Percentiles rank a stretch among this genome's conserved stretches.
These are phyloP conservation scores for Phrixothrix hirtus DNA, from an alignment of 2,888 invertebrate species.

Conservation along the genomic window DNA sequence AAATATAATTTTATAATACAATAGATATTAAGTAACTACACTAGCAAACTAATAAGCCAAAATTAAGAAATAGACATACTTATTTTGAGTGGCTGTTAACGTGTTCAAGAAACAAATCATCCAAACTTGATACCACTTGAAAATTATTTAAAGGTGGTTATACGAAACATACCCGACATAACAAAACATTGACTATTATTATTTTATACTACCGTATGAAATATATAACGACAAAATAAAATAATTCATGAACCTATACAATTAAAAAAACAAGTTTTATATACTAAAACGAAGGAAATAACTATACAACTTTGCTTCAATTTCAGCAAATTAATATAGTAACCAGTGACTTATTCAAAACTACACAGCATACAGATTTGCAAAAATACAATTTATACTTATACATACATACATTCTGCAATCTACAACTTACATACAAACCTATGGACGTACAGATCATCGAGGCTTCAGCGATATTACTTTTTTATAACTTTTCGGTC, in stretches of 20 bases:
- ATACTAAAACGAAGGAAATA: too few relatives aligned
- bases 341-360: conserved; percentile 7
- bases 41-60: too few relatives aligned
- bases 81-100: too few relatives aligned
- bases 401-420: conserved; percentile 23
- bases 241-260: neutral
- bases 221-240: conserved; percentile 1
- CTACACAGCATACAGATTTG: conserved; percentile 28
- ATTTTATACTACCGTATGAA: neutral
- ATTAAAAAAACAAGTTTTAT: neutral
- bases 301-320: too few relatives aligned
- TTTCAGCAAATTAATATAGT: too few relatives aligned
- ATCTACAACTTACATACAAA: conserved; percentile 28
- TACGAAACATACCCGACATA: neutral
- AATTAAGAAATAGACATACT: too few relatives aligned
- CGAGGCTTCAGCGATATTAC: conserved; percentile 20
- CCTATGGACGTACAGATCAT: conserved; percentile 40
- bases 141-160: too few relatives aligned
- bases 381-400: conserved; percentile 39
- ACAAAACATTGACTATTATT: neutral
- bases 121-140: too few relatives aligned
- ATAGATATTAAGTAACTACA: too few relatives aligned
- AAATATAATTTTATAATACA: conserved; percentile 19
- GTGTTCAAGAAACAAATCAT: too few relatives aligned
- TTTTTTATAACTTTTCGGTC: conserved; percentile 26